Percentiles rank a stretch among this genome's conserved stretches.
Evolutionary conservation across 2,797 vertebrate species (phyloP).

Genomic region (Pangasius sanitwongsei): DNA sequence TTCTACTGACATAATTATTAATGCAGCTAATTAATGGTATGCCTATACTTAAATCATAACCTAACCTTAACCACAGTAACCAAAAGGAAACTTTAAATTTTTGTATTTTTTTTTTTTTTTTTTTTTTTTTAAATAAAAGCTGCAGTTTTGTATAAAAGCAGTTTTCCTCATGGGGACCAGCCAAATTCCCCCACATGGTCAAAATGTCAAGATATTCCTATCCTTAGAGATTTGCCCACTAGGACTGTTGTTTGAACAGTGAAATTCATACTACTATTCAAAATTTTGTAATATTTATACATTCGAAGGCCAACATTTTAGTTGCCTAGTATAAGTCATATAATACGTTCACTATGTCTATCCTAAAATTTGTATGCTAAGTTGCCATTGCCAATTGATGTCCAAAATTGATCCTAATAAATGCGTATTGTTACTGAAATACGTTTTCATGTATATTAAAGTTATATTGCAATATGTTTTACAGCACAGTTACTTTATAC

Average conservation of each 20-base stretch:
- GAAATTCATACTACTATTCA: too few species aligned
- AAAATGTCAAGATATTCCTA: background rate
- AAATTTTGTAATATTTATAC: background rate
- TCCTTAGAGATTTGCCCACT: background rate
- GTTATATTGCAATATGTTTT: background rate
- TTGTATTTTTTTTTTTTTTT: too few species aligned
- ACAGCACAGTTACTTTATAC: background rate
- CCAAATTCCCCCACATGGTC: background rate
- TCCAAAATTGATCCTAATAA: background rate
- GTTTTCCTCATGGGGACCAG: background rate
- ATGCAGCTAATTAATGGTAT: background rate
- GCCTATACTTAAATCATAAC: too few species aligned
- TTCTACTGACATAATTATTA: background rate
- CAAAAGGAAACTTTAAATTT: background rate
- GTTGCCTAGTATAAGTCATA: background rate
- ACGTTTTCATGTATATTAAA: background rate
- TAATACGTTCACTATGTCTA: background rate
- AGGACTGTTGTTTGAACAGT: background rate
- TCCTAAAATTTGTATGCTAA: background rate
- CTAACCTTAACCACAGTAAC: background rate
- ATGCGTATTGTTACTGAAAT: background rate
- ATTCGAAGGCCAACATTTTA: background rate
- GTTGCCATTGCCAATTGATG: background rate
- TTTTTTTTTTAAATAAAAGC: background rate
- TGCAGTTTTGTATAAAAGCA: background rate